Evolutionary conservation across 2,113 vertebrate genomes (phyloP).

Genomic region (Eptesicus fuscus): DNA sequence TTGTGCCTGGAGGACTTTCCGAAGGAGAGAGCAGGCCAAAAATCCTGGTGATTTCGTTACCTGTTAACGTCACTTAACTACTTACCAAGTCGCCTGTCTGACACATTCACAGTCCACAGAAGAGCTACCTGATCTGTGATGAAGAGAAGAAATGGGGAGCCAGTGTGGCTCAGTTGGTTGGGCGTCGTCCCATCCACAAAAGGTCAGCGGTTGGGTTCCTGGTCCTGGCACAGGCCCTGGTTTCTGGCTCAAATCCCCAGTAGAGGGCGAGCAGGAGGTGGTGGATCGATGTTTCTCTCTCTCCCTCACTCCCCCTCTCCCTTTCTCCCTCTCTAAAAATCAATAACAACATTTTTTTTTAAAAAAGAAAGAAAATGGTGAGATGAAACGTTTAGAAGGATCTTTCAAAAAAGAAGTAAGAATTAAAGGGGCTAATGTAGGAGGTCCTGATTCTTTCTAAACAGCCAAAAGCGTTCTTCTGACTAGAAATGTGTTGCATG

Average conservation of each 20-base stretch:
- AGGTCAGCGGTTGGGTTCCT: no score
- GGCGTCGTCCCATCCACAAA: no score
- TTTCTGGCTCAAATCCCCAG: no score
- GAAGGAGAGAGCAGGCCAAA: not conserved
- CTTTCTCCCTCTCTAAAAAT: no score
- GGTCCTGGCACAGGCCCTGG: no score
- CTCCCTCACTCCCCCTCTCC: no score
- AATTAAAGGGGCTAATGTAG: not conserved
- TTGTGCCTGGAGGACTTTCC: not conserved
- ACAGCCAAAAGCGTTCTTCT: not conserved
- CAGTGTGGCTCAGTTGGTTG: no score
- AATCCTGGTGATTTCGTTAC: not conserved
- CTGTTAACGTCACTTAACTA: not conserved
- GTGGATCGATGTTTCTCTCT: no score
- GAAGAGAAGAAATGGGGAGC: not conserved
- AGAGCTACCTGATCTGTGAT: not conserved
- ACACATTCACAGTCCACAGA: not conserved
- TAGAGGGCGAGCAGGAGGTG: no score
- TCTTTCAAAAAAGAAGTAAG: not conserved
- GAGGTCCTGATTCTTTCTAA: conserved; percentile 6
- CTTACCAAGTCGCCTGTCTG: not conserved
- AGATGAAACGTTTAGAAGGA: not conserved
- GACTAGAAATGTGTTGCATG: not conserved
- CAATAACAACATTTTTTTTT: no score
- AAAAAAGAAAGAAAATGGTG: not conserved